Base-by-base conservation (phyloP, 2,113 vertebrate species). In the Guaruba guarouba region DNA sequence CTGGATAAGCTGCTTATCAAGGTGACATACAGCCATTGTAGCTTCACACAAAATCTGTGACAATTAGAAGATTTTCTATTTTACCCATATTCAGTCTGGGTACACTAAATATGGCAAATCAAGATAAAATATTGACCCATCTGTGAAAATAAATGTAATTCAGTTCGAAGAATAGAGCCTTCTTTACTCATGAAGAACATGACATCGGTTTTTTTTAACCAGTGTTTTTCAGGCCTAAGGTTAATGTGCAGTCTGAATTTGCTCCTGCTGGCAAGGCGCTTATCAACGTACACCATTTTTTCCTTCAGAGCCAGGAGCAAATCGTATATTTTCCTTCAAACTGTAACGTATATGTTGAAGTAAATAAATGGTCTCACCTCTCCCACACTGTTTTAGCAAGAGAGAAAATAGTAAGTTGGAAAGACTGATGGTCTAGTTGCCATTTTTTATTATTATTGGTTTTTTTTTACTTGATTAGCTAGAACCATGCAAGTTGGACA, bases 1-100 rank as follows among this genome's bases (percentile, higher is more conserved):
- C 80, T 71, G 88, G 92, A 52, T 95, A 84, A 96, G 90, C 91
- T 84, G 92, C 92, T 96, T 93, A 86, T 92, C 91, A 96, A 93
- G 83, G 96, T 96, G 95, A 91, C 95, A 88, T 57, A 12, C 66
- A 94, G 82, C 39, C 92, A 93, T 84, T 95, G 90, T 91, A 82
- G 69, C 66, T 93, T 82, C 2, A 0, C 66, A 82, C 76, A 51
- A 84, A 81, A 88, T 73, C 76, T 75, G 48, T 93, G 90, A 92
- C 88, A 93, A 93, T 93, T 93, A 86, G 66, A 76, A 92, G 86
- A 93, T 92, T 94, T 94, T 95, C 90, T 92, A 9, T 89, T 94
- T 94, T 85, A 79, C n/a, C 43, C 73, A 11, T 91, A 92, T 92
- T 88, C 66, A 43, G 61, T 84, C 74, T 62, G 67, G n/a, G 67